Percentiles rank a stretch among this genome's conserved stretches.
These are phyloP conservation scores for Hirundo rustica DNA, from an alignment of 2,797 vertebrate genomes.

Conservation along the genomic window DNA sequence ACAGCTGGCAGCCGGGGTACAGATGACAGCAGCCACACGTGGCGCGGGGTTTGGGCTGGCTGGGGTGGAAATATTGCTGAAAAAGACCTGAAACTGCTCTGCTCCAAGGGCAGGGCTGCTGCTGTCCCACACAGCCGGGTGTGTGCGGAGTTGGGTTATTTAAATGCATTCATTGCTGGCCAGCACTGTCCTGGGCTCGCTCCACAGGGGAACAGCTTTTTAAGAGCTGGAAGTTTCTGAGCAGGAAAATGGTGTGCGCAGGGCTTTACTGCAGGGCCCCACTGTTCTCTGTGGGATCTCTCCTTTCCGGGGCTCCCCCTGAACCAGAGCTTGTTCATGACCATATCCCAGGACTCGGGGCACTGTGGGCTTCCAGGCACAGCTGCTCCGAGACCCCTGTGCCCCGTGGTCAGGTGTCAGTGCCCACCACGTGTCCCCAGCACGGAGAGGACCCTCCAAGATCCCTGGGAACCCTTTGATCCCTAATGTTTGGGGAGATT, in stretches of 20 bases:
- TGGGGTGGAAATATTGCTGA: rapidly evolving
- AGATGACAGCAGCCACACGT: not conserved
- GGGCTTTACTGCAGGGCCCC: not conserved
- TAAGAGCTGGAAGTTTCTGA: not conserved
- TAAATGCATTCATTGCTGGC: not conserved
- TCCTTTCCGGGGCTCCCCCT: not conserved
- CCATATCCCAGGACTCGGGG: not conserved
- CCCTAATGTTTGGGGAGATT: not conserved
- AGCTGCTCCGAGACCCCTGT: not conserved
- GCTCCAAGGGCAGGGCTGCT: not conserved
- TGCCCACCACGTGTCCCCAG: not conserved
- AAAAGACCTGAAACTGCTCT: not conserved
- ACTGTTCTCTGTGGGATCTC: not conserved
- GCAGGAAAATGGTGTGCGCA: not conserved
- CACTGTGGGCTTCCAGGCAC: rapidly evolving
- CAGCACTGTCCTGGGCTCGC: not conserved
- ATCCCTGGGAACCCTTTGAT: not conserved
- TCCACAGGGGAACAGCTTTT: not conserved
- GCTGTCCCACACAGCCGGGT: rapidly evolving
- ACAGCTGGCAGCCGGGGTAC: not conserved
- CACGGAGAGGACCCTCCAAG: not conserved
- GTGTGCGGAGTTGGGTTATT: not conserved
- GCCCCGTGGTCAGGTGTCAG: not conserved
- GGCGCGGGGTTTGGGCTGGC: not conserved
- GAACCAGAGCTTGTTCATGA: not conserved